A percentile compares a stretch with the other conserved stretches of the same genome.
Evolutionary conservation across 2,113 vertebrate genomes (phyloP).

Genomic region (Crotalus horridus): DNA sequence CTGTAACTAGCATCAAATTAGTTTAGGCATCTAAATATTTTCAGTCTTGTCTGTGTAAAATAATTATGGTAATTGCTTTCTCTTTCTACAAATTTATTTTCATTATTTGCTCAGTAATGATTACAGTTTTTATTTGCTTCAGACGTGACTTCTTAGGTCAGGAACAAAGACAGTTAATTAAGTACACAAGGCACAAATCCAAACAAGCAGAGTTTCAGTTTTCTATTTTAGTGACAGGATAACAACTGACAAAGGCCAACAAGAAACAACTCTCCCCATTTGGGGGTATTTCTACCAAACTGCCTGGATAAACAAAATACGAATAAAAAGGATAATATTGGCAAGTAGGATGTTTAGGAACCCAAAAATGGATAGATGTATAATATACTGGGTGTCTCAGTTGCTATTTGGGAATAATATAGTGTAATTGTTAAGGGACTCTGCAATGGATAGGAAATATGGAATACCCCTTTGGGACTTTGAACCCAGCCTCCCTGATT

Average conservation of each 20-base stretch:
- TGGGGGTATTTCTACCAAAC: background rate
- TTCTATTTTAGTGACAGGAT: background rate
- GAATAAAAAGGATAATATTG: background rate
- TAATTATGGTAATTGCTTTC: background rate
- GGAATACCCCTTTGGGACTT: background rate
- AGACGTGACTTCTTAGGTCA: constrained; percentile 14
- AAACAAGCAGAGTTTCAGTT: background rate
- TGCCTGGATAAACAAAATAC: background rate
- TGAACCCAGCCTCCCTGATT: background rate
- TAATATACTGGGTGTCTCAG: background rate
- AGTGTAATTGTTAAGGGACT: background rate
- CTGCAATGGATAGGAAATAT: background rate
- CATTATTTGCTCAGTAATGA: constrained; percentile 4
- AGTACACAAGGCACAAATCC: background rate
- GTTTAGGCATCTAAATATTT: constrained; percentile 10
- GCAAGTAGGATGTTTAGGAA: background rate
- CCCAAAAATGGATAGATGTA: background rate
- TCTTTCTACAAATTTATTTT: background rate
- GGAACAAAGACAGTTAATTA: background rate
- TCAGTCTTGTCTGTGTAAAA: constrained; percentile 18
- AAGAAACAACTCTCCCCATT: background rate
- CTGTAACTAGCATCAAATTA: background rate
- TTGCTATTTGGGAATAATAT: background rate
- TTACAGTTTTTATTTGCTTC: constrained; percentile 4
- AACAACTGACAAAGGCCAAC: background rate